phyloP scores from a whole-genome alignment of 2,797 vertebrate species.

The Parauchenoglanis punctatus region DNA sequence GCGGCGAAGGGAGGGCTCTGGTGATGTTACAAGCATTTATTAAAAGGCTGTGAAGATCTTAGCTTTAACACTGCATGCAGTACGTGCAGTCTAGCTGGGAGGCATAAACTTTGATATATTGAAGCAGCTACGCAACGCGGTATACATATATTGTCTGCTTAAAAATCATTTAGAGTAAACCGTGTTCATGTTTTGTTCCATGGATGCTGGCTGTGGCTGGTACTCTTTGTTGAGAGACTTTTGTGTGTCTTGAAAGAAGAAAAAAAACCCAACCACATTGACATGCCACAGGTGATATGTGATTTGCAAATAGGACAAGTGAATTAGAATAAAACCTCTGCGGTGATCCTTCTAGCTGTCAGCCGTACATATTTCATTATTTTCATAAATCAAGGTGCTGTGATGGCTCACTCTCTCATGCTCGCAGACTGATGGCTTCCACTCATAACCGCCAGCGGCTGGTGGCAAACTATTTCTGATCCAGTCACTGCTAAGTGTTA shows the following conservation, averaged over 20 bases:
- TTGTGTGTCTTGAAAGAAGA: constrained; percentile 5
- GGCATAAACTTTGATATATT: not conserved
- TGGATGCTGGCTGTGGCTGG: constrained; percentile 24
- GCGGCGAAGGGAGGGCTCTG: constrained; percentile 39
- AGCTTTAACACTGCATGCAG: constrained; percentile 30
- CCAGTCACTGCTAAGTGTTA: constrained; percentile 59
- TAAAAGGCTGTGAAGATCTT: constrained; percentile 40
- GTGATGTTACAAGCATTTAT: constrained; percentile 46
- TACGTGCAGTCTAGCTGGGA: constrained; percentile 8
- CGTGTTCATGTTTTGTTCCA: constrained; percentile 2
- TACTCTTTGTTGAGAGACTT: constrained; percentile 36
- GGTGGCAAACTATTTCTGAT: constrained; percentile 58
- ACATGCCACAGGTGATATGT: constrained; percentile 93
- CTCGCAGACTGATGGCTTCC: constrained; percentile 53
- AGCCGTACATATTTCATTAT: constrained; percentile 93
- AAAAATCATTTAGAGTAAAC: not conserved
- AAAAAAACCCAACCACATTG: constrained; percentile 48
- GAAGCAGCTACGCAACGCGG: not conserved
- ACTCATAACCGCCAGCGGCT: constrained; percentile 49
- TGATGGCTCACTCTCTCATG: constrained; percentile 84
- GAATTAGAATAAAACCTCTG: constrained; percentile 97
- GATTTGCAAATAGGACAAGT: constrained; percentile 98
- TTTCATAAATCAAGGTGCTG: constrained; percentile 90
- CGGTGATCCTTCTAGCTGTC: constrained; percentile 98
- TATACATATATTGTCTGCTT: constrained; percentile 9